Conservation (phyloP, 2,113 vertebrate genomes). For the Melozone crissalis region DNA sequence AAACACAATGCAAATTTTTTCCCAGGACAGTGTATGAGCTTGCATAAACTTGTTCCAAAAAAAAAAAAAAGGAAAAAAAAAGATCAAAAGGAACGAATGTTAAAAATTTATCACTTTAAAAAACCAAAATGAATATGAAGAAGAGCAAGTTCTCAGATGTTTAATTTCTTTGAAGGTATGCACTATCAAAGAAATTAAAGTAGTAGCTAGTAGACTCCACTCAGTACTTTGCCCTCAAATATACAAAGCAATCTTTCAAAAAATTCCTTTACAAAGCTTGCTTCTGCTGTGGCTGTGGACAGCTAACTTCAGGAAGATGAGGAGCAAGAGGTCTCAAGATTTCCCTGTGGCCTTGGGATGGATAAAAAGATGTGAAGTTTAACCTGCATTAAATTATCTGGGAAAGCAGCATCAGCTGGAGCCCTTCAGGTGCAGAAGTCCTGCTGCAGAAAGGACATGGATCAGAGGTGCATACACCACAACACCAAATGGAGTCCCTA, state of each 20-base stretch:
- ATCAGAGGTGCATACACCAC: neutral
- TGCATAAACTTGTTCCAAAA: neutral
- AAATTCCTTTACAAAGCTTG: neutral
- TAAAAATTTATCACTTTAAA: neutral
- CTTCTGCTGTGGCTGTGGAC: neutral
- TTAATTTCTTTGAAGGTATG: neutral
- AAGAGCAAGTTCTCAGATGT: neutral
- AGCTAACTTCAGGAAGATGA: neutral
- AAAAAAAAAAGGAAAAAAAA: neutral
- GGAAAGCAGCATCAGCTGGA: neutral
- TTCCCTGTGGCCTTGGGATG: neutral
- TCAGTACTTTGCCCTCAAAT: neutral
- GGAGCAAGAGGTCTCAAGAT: neutral
- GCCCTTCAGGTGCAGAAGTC: neutral
- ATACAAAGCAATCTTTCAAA: neutral
- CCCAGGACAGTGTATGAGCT: accelerated
- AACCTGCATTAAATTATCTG: neutral
- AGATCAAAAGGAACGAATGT: neutral
- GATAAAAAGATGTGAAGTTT: neutral
- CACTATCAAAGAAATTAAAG: neutral
- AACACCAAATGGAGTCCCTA: neutral
- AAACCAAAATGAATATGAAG: neutral
- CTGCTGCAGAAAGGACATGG: neutral
- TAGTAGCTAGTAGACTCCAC: neutral
- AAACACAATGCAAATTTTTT: neutral